These are phyloP conservation scores for Hololepta plana DNA, from an alignment of 2,888 invertebrate species.

Conservation along the genomic window DNA sequence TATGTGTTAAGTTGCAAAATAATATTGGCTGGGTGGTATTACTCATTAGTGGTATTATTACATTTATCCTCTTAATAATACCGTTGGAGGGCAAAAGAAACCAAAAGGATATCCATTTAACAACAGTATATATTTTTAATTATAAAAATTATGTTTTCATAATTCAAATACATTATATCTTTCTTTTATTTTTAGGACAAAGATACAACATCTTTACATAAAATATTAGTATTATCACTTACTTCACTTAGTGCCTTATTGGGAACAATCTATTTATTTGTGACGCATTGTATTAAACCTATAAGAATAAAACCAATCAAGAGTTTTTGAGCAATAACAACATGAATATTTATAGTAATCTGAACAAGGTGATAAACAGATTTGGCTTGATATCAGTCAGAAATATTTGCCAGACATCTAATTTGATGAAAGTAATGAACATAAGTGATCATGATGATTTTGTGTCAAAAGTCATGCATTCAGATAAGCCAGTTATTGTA, in stretches of 20 bases:
- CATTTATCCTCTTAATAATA: conserved; percentile 38
- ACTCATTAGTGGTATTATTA: conserved; percentile 33
- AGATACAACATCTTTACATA: conserved; percentile 34
- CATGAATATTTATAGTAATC: too few relatives aligned
- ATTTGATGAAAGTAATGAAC: conserved; percentile 23
- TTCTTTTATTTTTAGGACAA: conserved; percentile 28
- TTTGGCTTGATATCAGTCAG: conserved; percentile 4
- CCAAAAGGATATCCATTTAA: conserved; percentile 2
- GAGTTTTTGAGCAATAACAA: conserved; percentile 16
- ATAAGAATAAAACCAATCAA: conserved; percentile 28
- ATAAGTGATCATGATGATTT: conserved; percentile 64
- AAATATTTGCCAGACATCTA: conserved; percentile 12
- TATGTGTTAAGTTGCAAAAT: conserved; percentile 45
- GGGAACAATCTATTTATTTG: conserved; percentile 28
- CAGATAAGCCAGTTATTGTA: conserved; percentile 69
- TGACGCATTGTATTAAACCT: conserved; percentile 30
- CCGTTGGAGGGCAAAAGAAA: conserved; percentile 34
- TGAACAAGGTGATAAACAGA: conserved; percentile 1
- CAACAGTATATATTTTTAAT: conserved; percentile 2
- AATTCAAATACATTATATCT: conserved; percentile 1
- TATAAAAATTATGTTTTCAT: neutral
- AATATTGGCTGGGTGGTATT: conserved; percentile 43
- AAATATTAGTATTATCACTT: conserved; percentile 27
- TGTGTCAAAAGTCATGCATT: conserved; percentile 68
- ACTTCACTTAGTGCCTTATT: conserved; percentile 27